phyloP scores from a whole-genome alignment of 2,797 vertebrate species.

The Phoxinus dragarum region DNA sequence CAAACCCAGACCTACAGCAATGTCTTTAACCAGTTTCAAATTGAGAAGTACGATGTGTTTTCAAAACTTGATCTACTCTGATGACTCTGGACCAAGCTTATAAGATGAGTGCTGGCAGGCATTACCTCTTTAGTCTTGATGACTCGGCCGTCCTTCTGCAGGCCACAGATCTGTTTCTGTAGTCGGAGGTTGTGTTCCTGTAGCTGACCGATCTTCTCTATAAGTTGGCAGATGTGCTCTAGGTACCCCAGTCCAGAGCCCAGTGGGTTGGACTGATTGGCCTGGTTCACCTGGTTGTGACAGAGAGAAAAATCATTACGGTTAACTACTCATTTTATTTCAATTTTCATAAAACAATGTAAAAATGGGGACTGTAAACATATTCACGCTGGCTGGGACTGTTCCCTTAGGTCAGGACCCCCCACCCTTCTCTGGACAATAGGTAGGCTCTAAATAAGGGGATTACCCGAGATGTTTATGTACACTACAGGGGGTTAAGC shows the following conservation, averaged over 20 bases:
- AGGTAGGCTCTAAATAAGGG: slow-evolving; percentile 29
- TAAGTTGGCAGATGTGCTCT: slow-evolving; percentile 89
- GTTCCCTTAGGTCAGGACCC: neutral
- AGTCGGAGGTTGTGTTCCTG: slow-evolving; percentile 86
- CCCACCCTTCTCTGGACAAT: slow-evolving; percentile 26
- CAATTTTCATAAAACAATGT: neutral
- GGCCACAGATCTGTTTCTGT: slow-evolving; percentile 82
- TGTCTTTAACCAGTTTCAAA: neutral
- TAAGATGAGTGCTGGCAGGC: neutral
- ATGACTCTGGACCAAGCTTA: neutral
- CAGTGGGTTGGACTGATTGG: slow-evolving; percentile 69
- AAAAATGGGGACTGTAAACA: neutral
- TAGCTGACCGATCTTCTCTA: slow-evolving; percentile 89
- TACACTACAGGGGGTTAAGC: slow-evolving; percentile 15
- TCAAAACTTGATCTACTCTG: neutral
- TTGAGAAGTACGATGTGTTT: neutral
- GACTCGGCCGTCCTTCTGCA: slow-evolving; percentile 80
- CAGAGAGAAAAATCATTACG: neutral
- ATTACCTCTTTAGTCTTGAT: slow-evolving; percentile 83
- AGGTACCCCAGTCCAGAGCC: slow-evolving; percentile 87
- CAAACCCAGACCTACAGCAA: slow-evolving; percentile 9
- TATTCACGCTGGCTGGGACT: neutral
- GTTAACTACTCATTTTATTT: neutral
- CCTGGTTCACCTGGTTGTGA: slow-evolving; percentile 77
- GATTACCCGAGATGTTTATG: slow-evolving; percentile 18